Evolutionary conservation across 2,888 invertebrate genomes (phyloP).

Genomic region (Ectobius pallidus): DNA sequence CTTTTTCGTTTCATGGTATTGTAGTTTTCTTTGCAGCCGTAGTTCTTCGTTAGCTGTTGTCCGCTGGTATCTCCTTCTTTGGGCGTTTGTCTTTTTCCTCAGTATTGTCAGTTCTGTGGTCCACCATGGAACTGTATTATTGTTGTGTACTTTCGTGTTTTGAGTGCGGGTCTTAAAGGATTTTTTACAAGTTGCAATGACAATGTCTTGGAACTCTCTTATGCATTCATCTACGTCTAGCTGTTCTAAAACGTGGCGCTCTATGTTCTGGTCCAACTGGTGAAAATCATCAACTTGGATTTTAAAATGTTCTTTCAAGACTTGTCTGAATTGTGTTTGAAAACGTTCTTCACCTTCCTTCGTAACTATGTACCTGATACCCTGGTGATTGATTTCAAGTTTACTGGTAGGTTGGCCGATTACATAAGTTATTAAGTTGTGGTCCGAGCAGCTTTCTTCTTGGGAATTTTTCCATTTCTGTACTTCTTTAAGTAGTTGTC

Average conservation of each 20-base stretch:
- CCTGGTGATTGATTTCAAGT: background rate
- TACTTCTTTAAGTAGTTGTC: background rate
- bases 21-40: background rate
- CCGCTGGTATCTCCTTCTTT: constrained; percentile 1
- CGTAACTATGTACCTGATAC: background rate
- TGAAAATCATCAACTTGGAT: background rate
- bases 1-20: background rate
- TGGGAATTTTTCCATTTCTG: background rate
- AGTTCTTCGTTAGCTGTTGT: background rate
- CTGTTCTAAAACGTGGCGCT: background rate
- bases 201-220: background rate
- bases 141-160: background rate
- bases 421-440: no score
- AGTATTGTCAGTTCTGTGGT: background rate
- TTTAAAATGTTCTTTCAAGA: background rate
- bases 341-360: background rate
- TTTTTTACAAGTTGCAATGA: background rate
- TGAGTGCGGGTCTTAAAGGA: background rate
- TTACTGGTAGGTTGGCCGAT: background rate
- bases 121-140: constrained; percentile 14
- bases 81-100: background rate
- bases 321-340: background rate
- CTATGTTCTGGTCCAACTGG: background rate
- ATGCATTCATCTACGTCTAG: background rate
- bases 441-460: background rate